Percentiles rank a stretch among this genome's conserved stretches.
Conservation (phyloP, 2,797 vertebrate species). For the Hapalemur alaotrensis region DNA sequence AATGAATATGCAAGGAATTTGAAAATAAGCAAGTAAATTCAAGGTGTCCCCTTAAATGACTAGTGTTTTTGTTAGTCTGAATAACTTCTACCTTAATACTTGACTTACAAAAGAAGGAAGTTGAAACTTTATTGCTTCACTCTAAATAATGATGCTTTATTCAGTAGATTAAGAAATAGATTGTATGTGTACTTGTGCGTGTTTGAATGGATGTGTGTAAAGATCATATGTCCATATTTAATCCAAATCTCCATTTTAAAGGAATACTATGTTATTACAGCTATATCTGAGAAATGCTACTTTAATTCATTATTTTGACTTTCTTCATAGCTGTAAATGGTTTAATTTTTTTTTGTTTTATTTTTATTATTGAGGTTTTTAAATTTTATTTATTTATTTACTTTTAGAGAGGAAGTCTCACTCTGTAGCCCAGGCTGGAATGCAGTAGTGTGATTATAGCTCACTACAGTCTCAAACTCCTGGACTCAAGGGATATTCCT, state of each 20-base stretch:
- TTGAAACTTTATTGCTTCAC: background rate
- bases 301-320: slow-evolving; percentile 14
- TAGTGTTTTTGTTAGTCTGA: background rate
- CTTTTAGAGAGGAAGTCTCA: background rate
- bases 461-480: background rate
- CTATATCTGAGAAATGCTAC: background rate
- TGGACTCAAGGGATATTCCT: background rate
- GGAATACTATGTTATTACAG: background rate
- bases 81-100: background rate
- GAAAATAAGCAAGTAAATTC: background rate
- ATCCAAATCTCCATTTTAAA: slow-evolving; percentile 21
- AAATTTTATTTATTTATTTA: background rate
- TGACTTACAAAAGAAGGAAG: background rate
- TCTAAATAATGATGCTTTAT: slow-evolving; percentile 5
- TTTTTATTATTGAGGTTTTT: background rate
- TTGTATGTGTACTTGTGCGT: background rate
- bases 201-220: background rate
- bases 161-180: background rate
- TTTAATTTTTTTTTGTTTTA: background rate
- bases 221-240: background rate
- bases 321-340: background rate
- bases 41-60: background rate
- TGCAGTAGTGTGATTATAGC: background rate
- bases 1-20: background rate
- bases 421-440: background rate